Percentiles rank a stretch among this genome's conserved stretches.
These are phyloP conservation scores for Rhorus exstirpatorius DNA, from an alignment of 2,888 invertebrate genomes.

Conservation along the genomic window DNA sequence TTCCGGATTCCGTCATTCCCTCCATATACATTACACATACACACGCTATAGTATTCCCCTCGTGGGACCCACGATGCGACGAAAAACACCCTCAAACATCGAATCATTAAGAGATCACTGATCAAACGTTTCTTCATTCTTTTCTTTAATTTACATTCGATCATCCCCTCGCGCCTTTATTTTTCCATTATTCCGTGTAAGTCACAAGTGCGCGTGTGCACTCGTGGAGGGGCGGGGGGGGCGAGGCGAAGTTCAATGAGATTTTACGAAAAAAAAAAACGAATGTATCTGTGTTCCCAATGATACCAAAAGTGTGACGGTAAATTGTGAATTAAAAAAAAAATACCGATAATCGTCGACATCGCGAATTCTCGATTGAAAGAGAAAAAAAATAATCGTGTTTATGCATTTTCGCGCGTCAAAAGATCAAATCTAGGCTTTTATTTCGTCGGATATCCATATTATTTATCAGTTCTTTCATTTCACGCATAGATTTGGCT, in stretches of 20 bases:
- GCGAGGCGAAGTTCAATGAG: too few relatives aligned
- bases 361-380: background rate
- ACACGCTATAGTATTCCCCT: constrained; percentile 8
- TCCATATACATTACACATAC: constrained; percentile 1
- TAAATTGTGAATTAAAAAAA: background rate
- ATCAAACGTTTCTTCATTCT: background rate
- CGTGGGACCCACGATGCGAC: constrained; percentile 13
- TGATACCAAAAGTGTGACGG: background rate
- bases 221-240: background rate
- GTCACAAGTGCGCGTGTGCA: background rate
- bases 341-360: constrained; percentile 17
- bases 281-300: too few relatives aligned
- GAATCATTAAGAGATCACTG: background rate
- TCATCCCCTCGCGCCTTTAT: background rate
- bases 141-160: too few relatives aligned
- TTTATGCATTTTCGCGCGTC: background rate
- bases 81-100: constrained; percentile 4
- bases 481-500: too few relatives aligned
- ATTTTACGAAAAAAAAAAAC: too few relatives aligned
- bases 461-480: too few relatives aligned
- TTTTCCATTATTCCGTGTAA: background rate
- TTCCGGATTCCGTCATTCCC: constrained; percentile 65
- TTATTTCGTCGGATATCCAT: background rate
- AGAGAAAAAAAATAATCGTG: constrained; percentile 6
- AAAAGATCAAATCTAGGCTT: constrained; percentile 29